Percentiles rank a stretch among this genome's conserved stretches.
phyloP scores from a whole-genome alignment of 2,797 vertebrate species.

The Fundulus diaphanus region DNA sequence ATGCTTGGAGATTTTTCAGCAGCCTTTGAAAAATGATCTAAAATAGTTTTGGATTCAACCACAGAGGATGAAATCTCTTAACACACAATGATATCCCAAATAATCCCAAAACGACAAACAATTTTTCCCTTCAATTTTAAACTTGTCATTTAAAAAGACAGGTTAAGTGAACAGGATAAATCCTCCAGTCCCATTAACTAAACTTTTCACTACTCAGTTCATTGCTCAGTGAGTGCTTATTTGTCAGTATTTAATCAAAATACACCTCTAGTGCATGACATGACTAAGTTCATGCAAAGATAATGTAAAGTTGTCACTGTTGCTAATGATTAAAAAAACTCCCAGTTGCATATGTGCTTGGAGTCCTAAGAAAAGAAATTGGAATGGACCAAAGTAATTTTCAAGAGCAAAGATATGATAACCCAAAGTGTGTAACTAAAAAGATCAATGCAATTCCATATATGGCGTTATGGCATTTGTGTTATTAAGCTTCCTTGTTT shows the following conservation, averaged over 20 bases:
- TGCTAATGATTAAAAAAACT: too few relatives aligned
- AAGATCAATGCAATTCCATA: too few relatives aligned
- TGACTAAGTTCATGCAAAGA: neutral
- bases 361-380: too few relatives aligned
- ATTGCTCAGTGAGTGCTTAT: too few relatives aligned
- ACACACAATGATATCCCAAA: neutral
- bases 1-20: conserved; percentile 16
- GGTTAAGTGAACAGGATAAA: too few relatives aligned
- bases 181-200: too few relatives aligned
- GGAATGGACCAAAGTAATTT: neutral
- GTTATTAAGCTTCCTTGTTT: neutral
- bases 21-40: conserved; percentile 14
- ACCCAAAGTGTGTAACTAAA: neutral
- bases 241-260: neutral
- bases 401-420: neutral
- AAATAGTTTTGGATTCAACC: conserved; percentile 12
- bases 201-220: too few relatives aligned
- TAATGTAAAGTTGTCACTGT: neutral
- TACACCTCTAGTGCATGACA: neutral
- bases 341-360: too few relatives aligned
- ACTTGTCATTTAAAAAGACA: neutral
- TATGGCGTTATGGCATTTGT: neutral
- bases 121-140: neutral
- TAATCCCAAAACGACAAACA: neutral
- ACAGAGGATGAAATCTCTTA: conserved; percentile 14